Evolutionary conservation across 2,888 invertebrate species (phyloP).

Genomic region (Tethea ocularis): DNA sequence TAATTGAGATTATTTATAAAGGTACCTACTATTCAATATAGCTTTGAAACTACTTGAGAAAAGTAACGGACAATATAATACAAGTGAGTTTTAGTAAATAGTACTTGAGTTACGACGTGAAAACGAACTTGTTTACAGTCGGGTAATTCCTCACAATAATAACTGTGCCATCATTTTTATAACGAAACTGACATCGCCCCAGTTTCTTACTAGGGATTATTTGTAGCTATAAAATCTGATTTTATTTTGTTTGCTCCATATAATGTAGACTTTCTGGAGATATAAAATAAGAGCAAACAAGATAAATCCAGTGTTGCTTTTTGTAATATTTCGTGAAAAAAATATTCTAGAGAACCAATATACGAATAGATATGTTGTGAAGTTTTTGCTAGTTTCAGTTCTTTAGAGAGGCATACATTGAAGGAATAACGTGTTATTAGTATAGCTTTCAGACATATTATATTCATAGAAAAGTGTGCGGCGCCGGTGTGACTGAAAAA

Average conservation of each 20-base stretch:
- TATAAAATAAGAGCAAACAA: background rate
- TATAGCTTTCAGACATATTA: constrained; percentile 2
- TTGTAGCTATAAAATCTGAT: background rate
- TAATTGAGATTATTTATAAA: no score
- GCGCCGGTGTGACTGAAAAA: no score
- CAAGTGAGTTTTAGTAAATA: no score
- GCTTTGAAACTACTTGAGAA: no score
- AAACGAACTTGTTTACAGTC: background rate
- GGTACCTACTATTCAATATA: no score
- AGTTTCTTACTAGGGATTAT: background rate
- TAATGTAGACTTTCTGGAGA: background rate
- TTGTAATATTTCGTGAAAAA: background rate
- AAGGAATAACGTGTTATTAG: background rate
- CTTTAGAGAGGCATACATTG: background rate
- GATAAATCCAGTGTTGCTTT: background rate
- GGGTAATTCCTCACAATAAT: background rate
- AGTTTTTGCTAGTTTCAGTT: background rate
- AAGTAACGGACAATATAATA: no score
- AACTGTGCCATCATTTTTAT: background rate
- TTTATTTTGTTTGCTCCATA: constrained; percentile 4
- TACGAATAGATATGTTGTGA: background rate
- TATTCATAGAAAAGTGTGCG: constrained; percentile 14
- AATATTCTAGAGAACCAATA: background rate
- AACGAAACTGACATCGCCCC: background rate
- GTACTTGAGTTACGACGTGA: background rate